Evolutionary conservation across 2,888 invertebrate genomes (phyloP), one percentile per base, ranked within the genome.

Genomic region (Rapana venosa): DNA sequence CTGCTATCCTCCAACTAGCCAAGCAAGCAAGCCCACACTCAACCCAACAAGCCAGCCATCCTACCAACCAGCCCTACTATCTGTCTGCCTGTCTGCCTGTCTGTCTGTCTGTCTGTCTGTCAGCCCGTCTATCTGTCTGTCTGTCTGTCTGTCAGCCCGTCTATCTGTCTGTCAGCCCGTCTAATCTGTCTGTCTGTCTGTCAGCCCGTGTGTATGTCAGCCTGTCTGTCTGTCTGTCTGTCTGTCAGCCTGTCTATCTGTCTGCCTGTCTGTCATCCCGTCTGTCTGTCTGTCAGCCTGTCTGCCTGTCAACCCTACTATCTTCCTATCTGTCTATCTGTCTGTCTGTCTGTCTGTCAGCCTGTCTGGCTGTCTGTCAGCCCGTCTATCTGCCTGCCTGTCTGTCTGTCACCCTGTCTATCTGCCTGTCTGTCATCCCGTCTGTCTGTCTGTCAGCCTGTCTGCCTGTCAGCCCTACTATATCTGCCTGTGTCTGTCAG

Each of bases 181-280:
- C 96, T 4, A 32, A 32, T 79, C n/a, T 35, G 6, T 30, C 74
- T 74, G n/a, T 74, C 74, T 74, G 74, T 74, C n/a, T n/a, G n/a
- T n/a, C n/a, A n/a, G n/a, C n/a, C n/a, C n/a, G n/a, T n/a, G n/a
- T n/a, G n/a, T n/a, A n/a, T n/a, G n/a, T n/a, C n/a, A n/a, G n/a
- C n/a, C n/a, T n/a, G n/a, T n/a, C n/a, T 20, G 22, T 74, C 22
- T 11, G n/a, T n/a, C 74, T 79, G 79, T 79, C 17, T 79, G 15
- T 36, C 32, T 61, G 26, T 0, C 93, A 96, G 96, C 95, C 0
- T 92, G 93, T 22, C 96, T 4, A 32, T 79, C n/a, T 35, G 6
- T 30, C 74, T 74, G n/a, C n/a, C 74, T 74, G 74, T 74, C n/a
- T 20, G 22, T 74, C n/a, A n/a, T n/a, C n/a, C 22, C 1, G n/a